Evolutionary conservation across 2,888 invertebrate genomes (phyloP).

Genomic region (Hyposoter dolosus): DNA sequence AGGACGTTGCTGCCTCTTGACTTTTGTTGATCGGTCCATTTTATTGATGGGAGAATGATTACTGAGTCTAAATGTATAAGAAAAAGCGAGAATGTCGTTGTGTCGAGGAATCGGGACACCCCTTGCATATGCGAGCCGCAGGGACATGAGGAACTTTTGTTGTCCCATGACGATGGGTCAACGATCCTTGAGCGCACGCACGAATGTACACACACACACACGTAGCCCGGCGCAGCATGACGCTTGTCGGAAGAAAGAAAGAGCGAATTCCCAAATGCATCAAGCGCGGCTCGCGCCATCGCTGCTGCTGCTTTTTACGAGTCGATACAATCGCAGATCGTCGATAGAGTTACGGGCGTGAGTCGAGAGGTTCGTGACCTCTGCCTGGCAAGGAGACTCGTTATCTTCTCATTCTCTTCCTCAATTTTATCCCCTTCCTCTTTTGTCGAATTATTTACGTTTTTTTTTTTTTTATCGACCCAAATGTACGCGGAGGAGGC

Average conservation of each 20-base stretch:
- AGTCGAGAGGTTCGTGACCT: slow-evolving; percentile 54
- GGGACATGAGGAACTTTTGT: slow-evolving; percentile 16
- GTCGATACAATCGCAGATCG: slow-evolving; percentile 63
- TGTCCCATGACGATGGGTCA: slow-evolving; percentile 31
- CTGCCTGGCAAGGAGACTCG: slow-evolving; percentile 5
- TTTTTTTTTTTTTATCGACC: slow-evolving; percentile 11
- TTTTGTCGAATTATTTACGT: not conserved
- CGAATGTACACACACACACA: not conserved
- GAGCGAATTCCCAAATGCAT: slow-evolving; percentile 15
- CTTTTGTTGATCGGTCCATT: not conserved
- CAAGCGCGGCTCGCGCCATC: not conserved
- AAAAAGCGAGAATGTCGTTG: not conserved
- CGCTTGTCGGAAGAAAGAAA: not conserved
- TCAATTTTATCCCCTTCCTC: not conserved
- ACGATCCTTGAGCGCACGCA: slow-evolving; percentile 31
- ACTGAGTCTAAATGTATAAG: not conserved
- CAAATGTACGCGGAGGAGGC: not conserved
- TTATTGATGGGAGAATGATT: not conserved
- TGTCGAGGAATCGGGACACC: not conserved
- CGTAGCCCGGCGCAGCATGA: not conserved
- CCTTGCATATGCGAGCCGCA: not conserved
- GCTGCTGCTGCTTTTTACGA: slow-evolving; percentile 26
- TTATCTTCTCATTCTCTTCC: slow-evolving; percentile 11
- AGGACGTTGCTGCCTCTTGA: too few species aligned
- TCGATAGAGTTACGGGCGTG: slow-evolving; percentile 40